These are phyloP conservation scores for Vireo griseus DNA, from an alignment of 2,797 vertebrate species.

Conservation along the genomic window DNA sequence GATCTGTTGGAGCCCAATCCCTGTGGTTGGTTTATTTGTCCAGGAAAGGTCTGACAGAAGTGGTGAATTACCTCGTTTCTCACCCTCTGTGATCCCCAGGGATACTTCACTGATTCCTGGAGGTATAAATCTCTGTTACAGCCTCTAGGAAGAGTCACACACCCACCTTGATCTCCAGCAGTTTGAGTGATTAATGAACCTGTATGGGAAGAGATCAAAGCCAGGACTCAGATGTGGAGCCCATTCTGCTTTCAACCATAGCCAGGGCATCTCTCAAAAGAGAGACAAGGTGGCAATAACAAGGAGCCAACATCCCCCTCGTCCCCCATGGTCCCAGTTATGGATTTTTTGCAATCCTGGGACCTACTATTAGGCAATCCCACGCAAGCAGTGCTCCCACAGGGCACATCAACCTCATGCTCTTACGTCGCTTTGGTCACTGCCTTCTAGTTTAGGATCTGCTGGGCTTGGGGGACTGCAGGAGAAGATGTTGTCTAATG, in stretches of 20 bases:
- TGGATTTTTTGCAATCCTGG: not conserved
- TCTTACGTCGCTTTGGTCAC: not conserved
- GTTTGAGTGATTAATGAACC: not conserved
- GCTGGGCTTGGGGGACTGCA: not conserved
- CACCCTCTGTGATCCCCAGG: not conserved
- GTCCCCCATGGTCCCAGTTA: not conserved
- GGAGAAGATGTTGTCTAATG: not conserved
- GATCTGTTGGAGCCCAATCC: not conserved
- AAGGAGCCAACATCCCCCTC: not conserved
- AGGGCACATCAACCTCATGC: fast-evolving
- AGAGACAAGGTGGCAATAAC: not conserved
- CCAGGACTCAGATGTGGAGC: not conserved
- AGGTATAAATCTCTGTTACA: not conserved
- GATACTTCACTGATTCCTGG: not conserved
- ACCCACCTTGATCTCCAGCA: not conserved
- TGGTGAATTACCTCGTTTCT: not conserved
- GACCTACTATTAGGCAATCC: not conserved
- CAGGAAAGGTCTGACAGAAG: not conserved
- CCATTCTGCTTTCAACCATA: not conserved
- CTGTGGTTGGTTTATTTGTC: not conserved
- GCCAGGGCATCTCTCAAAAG: not conserved
- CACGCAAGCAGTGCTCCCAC: not conserved
- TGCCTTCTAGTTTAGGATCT: not conserved
- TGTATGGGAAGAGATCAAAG: not conserved
- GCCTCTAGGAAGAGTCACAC: not conserved